Evolutionary conservation across 2,113 vertebrate genomes (phyloP), one percentile per base, ranked within the genome.

Genomic region (Elaphurus davidianus): DNA sequence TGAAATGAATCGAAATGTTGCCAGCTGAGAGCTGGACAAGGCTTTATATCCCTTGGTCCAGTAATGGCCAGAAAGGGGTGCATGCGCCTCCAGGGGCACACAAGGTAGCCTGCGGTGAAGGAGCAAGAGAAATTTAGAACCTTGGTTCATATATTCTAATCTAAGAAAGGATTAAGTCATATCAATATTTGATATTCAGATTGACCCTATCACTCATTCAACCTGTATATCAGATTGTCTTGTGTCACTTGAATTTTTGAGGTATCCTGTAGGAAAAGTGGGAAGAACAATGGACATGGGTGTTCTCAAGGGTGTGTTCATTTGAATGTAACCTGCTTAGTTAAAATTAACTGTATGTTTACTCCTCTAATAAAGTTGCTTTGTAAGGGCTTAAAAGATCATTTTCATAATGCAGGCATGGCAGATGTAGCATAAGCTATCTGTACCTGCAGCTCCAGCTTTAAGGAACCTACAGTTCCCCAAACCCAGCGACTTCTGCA

Each of bases 291-390:
- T 21, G 64, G 64, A 36, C 9, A 36, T 0, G 0, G 64, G 25
- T 33, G 16, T 93, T 85, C 16, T 76, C 30, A 25, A 36, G 28
- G 30, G 6, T 33, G 6, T 45, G 43, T 90, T 86, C 25, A 67
- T 59, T n/a, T 52, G 12, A 25, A 2, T 45, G 40, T 64, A 28
- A 40, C 47, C 64, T 87, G 15, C 45, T 90, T 54, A 88, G 67
- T 91, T 92, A 57, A 76, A 82, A 45, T 33, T 60, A 64, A 81
- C 52, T 85, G 16, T 78, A 55, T 19, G 50, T 90, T 64, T 13
- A 59, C 54, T 52, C 45, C 33, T 5, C 40, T 40, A 27, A 64
- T 25, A 45, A 15, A 81, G n/a, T 13, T 85, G 81, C 3, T 85
- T 50, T 36, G 55, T 52, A 45, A 76, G 64, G 7, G 10, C 4